phyloP scores from a whole-genome alignment of 2,113 vertebrate genomes.

The Barnardius zonarius region DNA sequence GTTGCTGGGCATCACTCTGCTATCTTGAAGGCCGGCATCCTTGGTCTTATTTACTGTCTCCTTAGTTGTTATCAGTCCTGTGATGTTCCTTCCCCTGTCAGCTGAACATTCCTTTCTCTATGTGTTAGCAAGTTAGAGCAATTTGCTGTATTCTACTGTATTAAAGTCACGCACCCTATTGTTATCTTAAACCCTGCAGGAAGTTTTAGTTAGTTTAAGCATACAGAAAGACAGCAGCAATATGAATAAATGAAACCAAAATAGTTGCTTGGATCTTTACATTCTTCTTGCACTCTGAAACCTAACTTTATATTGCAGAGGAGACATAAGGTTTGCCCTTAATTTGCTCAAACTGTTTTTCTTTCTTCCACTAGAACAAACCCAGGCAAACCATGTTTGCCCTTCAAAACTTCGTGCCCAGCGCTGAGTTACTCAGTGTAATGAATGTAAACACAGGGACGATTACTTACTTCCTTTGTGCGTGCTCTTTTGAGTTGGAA shows the following conservation, averaged over 20 bases:
- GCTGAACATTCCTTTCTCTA: background rate
- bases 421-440: background rate
- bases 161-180: background rate
- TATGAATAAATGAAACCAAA: background rate
- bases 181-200: background rate
- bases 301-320: background rate
- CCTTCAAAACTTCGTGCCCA: background rate
- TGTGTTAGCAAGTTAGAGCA: background rate
- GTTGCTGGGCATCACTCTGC: background rate
- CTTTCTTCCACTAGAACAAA: background rate
- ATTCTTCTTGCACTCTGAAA: background rate
- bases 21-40: background rate
- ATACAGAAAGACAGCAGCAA: background rate
- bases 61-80: background rate
- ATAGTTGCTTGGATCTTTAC: background rate
- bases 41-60: background rate
- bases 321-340: background rate
- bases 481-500: background rate
- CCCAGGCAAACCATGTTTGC: background rate
- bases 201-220: background rate
- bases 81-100: background rate
- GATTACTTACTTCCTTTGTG: conserved; percentile 24
- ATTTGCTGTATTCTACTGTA: background rate
- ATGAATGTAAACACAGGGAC: conserved; percentile 17
- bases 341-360: background rate